phyloP scores from a whole-genome alignment of 2,888 invertebrate genomes.

The Bugulina stolonifera region DNA sequence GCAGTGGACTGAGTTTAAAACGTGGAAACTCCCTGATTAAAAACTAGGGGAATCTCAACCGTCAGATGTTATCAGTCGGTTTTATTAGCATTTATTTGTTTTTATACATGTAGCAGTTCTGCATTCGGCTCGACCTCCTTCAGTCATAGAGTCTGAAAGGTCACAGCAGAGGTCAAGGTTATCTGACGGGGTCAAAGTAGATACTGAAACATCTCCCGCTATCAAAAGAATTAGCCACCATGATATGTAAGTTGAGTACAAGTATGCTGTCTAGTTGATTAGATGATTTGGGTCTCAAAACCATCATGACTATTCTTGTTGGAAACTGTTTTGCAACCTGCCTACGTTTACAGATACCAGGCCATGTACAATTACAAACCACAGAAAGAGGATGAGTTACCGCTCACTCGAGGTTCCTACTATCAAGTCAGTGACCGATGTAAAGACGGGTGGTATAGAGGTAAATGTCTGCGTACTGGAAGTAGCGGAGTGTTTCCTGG shows the following conservation, averaged over 20 bases:
- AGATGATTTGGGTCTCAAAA: too few species aligned
- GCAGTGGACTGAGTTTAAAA: too few species aligned
- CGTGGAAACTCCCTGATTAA: too few species aligned
- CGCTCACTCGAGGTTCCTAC: conserved; percentile 79
- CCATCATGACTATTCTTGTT: too few species aligned
- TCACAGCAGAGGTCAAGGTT: background rate
- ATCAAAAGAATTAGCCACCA: too few species aligned
- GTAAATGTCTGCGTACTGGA: conserved; percentile 68
- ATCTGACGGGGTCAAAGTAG: background rate
- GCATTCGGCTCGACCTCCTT: background rate
- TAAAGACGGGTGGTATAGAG: conserved; percentile 98
- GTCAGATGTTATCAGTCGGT: too few species aligned
- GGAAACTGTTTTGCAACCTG: too few species aligned
- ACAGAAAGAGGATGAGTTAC: conserved; percentile 92
- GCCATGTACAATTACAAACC: conserved; percentile 94
- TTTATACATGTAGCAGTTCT: too few species aligned
- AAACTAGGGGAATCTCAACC: too few species aligned
- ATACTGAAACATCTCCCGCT: background rate
- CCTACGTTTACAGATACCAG: conserved; percentile 72
- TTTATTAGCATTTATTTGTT: background rate
- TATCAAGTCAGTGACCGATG: conserved; percentile 94
- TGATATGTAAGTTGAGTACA: too few species aligned
- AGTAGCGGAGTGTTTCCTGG: conserved; percentile 95
- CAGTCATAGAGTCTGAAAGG: background rate
- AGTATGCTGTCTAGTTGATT: too few species aligned